phyloP scores from a whole-genome alignment of 2,113 vertebrate species.

The Crocuta crocuta region DNA sequence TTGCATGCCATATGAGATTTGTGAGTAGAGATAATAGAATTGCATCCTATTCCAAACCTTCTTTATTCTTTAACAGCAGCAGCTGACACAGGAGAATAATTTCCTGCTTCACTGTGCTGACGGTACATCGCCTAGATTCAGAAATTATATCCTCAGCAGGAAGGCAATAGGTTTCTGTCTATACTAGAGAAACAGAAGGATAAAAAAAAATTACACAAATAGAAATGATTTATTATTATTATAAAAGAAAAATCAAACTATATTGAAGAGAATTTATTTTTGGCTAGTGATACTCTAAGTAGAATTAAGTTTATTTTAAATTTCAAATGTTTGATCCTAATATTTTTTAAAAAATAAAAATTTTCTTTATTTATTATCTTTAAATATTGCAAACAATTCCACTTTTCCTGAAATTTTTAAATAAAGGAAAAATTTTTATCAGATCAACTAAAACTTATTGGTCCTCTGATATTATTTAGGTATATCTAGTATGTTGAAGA shows the following conservation, averaged over 20 bases:
- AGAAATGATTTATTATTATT: slow-evolving; percentile 28
- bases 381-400: not conserved
- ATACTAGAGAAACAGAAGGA: slow-evolving; percentile 22
- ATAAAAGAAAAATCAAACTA: not conserved
- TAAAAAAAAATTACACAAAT: slow-evolving; percentile 45
- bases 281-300: not conserved
- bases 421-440: not conserved
- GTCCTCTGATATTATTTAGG: slow-evolving; percentile 33
- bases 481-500: not conserved
- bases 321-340: slow-evolving; percentile 24
- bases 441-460: slow-evolving; percentile 17
- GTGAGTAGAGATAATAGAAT: slow-evolving; percentile 53
- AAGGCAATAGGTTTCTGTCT: slow-evolving; percentile 58
- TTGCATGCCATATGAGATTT: slow-evolving; percentile 48
- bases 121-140: slow-evolving; percentile 56
- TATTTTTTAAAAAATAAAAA: not conserved
- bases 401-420: slow-evolving; percentile 1
- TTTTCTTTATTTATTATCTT: not conserved
- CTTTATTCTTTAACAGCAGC: slow-evolving; percentile 53
- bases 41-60: slow-evolving; percentile 24
- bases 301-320: slow-evolving; percentile 52
- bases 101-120: slow-evolving; percentile 75
- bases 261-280: slow-evolving; percentile 41
- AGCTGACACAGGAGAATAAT: slow-evolving; percentile 68
- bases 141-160: slow-evolving; percentile 71